These are phyloP conservation scores for Micrastur ruficollis DNA, from an alignment of 2,797 vertebrate species.

Conservation along the genomic window DNA sequence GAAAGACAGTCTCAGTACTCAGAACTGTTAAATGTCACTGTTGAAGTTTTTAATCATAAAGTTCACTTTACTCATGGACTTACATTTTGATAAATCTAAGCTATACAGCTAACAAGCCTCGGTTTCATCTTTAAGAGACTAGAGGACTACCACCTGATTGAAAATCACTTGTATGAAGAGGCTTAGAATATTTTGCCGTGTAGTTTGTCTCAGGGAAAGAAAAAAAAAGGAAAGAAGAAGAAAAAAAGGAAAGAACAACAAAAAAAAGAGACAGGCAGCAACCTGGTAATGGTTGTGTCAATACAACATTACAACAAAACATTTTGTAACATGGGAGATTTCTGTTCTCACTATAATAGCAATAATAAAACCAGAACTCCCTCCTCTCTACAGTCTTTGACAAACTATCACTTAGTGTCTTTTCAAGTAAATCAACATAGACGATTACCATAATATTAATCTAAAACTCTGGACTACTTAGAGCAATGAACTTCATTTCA, in stretches of 20 bases:
- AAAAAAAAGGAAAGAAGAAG: not conserved
- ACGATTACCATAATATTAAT: not conserved
- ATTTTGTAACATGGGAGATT: not conserved
- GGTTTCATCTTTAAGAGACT: not conserved
- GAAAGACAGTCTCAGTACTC: not conserved
- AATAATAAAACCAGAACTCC: not conserved
- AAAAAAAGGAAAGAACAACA: too few species aligned
- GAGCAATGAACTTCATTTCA: not conserved
- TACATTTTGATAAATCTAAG: not conserved
- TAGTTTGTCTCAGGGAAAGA: not conserved
- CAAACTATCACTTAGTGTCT: not conserved
- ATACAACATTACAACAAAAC: not conserved
- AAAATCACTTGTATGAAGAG: not conserved
- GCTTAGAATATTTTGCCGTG: not conserved
- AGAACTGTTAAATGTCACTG: not conserved
- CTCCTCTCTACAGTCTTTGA: not conserved
- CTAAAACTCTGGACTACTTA: not conserved
- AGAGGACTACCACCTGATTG: not conserved
- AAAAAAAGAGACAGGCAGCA: not conserved
- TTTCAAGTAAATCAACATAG: not conserved
- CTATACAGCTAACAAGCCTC: not conserved
- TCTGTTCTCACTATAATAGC: not conserved
- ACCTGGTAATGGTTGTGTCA: not conserved
- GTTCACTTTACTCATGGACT: not conserved
- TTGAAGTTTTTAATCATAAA: not conserved